Conservation (phyloP, 1,140 invertebrate genomes). For the Anthonomus grandis region DNA sequence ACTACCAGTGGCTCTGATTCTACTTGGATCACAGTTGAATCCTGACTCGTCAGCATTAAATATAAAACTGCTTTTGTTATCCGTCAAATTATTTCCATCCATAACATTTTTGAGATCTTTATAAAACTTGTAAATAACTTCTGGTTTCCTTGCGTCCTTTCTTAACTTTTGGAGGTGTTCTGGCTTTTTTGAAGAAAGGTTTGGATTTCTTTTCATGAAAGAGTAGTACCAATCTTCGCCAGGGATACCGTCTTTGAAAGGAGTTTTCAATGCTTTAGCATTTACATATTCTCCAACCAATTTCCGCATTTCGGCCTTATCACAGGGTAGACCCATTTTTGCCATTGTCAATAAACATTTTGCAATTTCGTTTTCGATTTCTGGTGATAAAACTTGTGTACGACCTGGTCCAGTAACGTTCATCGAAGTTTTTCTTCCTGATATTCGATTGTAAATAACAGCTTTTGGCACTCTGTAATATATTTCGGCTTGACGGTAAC, state of each 20-base stretch:
- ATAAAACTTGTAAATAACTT: constrained; percentile 29
- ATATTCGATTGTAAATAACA: constrained; percentile 21
- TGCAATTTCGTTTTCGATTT: constrained; percentile 14
- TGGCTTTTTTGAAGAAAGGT: constrained; percentile 21
- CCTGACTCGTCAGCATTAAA: constrained; percentile 27
- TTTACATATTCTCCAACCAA: constrained; percentile 17
- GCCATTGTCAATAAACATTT: constrained; percentile 12
- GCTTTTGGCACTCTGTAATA: constrained; percentile 17
- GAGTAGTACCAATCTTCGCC: constrained; percentile 25
- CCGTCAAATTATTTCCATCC: background rate
- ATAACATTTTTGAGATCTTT: constrained; percentile 15
- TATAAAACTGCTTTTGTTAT: constrained; percentile 18
- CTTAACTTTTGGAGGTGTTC: constrained; percentile 27
- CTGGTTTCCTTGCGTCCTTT: constrained; percentile 24
- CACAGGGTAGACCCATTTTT: constrained; percentile 18
- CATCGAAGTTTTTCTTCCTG: constrained; percentile 16
- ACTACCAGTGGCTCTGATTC: constrained; percentile 21
- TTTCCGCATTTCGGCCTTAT: constrained; percentile 11
- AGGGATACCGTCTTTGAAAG: constrained; percentile 20
- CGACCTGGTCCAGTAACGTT: constrained; percentile 1
- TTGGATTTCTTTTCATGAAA: constrained; percentile 5
- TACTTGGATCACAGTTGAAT: constrained; percentile 18
- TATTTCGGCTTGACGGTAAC: constrained; percentile 9
- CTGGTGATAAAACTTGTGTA: background rate
- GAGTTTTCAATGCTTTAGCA: constrained; percentile 10